Evolutionary conservation across 1,140 invertebrate genomes (phyloP).

Genomic region (Drosophila teissieri): DNA sequence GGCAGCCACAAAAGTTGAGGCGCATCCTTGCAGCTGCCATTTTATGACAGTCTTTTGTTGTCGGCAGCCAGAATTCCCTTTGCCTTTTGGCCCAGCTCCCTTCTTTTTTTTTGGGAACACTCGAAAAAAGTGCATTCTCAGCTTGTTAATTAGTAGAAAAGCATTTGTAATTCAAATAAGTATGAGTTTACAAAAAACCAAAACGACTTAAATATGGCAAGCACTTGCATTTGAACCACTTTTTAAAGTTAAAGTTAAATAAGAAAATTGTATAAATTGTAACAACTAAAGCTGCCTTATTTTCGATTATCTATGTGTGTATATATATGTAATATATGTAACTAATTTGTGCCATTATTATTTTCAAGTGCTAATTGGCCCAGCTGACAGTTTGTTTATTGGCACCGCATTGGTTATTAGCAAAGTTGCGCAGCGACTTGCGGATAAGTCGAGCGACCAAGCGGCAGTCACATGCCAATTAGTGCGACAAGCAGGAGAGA

Average conservation of each 20-base stretch:
- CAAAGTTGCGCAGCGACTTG: slow-evolving; percentile 30
- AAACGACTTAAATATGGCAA: not conserved
- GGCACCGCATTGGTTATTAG: slow-evolving; percentile 12
- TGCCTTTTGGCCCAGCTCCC: slow-evolving; percentile 17
- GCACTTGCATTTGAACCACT: too few species aligned
- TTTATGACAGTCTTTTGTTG: slow-evolving; percentile 75
- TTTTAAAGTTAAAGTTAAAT: too few species aligned
- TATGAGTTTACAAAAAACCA: not conserved
- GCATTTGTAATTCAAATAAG: not conserved
- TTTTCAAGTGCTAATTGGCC: slow-evolving; percentile 4
- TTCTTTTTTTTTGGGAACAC: not conserved
- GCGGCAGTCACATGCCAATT: slow-evolving; percentile 30
- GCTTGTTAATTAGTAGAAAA: slow-evolving; percentile 1
- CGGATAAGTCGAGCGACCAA: slow-evolving; percentile 55
- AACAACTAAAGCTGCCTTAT: too few species aligned
- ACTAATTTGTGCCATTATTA: not conserved
- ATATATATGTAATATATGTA: too few species aligned
- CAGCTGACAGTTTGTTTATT: slow-evolving; percentile 13
- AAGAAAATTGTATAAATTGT: too few species aligned
- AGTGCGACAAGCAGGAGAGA: slow-evolving; percentile 16
- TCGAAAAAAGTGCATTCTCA: slow-evolving; percentile 10
- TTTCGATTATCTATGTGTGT: too few species aligned
- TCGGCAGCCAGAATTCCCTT: slow-evolving; percentile 29
- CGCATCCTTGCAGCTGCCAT: slow-evolving; percentile 62
- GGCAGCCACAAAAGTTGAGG: slow-evolving; percentile 31